Percentiles rank a stretch among this genome's conserved stretches.
These are phyloP conservation scores for Gallirallus australis DNA, from an alignment of 2,797 vertebrate genomes.

Conservation along the genomic window DNA sequence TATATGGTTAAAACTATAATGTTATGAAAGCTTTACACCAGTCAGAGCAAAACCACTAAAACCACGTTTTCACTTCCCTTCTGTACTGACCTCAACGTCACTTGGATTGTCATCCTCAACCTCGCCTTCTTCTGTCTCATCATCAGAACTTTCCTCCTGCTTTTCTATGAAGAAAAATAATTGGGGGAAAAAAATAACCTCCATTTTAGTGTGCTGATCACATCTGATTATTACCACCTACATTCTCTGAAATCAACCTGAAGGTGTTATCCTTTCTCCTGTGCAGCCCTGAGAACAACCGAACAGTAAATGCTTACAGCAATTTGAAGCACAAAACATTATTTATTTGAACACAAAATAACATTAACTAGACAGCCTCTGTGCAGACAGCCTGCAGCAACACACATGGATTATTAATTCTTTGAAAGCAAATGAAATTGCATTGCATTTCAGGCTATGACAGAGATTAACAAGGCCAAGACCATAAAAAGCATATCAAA, in stretches of 20 bases:
- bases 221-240: not conserved
- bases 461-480: not conserved
- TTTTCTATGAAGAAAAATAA: constrained; percentile 73
- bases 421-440: constrained; percentile 4
- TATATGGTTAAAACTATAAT: not conserved
- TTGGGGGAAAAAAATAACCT: not conserved
- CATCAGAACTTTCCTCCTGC: constrained; percentile 83
- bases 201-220: not conserved
- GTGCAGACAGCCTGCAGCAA: not conserved
- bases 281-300: not conserved
- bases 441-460: not conserved
- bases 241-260: constrained; percentile 9
- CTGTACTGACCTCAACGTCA: constrained; percentile 79
- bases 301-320: not conserved
- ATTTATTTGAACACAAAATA: not conserved
- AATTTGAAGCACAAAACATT: not conserved
- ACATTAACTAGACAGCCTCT: not conserved
- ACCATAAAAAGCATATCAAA: not conserved
- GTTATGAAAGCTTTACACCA: not conserved
- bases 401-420: not conserved
- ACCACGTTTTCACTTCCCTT: not conserved
- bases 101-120: constrained; percentile 85
- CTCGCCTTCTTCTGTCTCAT: constrained; percentile 85
- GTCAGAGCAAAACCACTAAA: not conserved
- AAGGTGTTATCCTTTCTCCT: constrained; percentile 1